Evolutionary conservation across 1,140 invertebrate genomes (phyloP).

Genomic region (Zaprionus kolodkinae): DNA sequence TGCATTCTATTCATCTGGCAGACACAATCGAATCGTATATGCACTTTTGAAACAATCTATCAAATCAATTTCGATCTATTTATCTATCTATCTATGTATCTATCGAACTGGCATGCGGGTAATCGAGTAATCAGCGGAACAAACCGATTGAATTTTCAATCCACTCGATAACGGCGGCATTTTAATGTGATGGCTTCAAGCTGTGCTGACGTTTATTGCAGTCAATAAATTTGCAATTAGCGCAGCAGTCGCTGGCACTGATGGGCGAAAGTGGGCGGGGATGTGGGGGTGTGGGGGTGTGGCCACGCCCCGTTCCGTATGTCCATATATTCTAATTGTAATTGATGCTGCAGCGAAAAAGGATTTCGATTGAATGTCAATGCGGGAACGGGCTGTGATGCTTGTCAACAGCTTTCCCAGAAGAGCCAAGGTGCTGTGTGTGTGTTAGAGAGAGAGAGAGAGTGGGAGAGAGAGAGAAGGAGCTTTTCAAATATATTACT

Average conservation of each 20-base stretch:
- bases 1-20: too few relatives aligned
- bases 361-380: constrained; percentile 58
- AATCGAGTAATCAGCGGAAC: constrained; percentile 25
- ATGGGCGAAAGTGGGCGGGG: constrained; percentile 10
- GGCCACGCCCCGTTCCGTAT: not conserved
- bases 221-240: constrained; percentile 79
- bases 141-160: constrained; percentile 37
- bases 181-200: constrained; percentile 37
- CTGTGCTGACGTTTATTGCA: constrained; percentile 72
- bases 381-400: constrained; percentile 51
- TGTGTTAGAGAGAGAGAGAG: constrained; percentile 1
- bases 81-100: constrained; percentile 4
- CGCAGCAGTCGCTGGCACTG: constrained; percentile 23
- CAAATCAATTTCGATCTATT: not conserved
- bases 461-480: not conserved
- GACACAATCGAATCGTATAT: not conserved
- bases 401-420: constrained; percentile 49
- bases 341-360: constrained; percentile 55
- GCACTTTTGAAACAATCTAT: not conserved
- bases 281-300: constrained; percentile 40
- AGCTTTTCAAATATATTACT: constrained; percentile 60
- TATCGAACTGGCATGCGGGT: constrained; percentile 10
- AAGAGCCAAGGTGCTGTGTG: constrained; percentile 44
- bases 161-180: constrained; percentile 7
- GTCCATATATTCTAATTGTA: constrained; percentile 68